Evolutionary conservation across 1,140 invertebrate species (phyloP).

Genomic region (Anoplophora glabripennis): DNA sequence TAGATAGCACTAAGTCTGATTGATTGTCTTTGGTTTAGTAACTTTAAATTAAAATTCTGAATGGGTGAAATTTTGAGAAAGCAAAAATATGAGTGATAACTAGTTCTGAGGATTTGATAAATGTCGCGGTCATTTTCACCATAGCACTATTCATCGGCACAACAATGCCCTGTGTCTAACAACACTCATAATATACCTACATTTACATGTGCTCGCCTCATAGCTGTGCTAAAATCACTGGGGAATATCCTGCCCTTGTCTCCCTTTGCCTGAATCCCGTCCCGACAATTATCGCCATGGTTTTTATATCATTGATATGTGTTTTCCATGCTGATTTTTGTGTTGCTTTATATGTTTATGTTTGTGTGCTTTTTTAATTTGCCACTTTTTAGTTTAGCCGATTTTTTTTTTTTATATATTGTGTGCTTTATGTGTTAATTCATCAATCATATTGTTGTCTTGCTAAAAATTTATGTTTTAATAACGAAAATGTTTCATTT

Average conservation of each 20-base stretch:
- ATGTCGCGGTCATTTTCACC: slow-evolving; percentile 29
- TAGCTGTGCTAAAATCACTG: slow-evolving; percentile 45
- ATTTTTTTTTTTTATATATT: slow-evolving; percentile 12
- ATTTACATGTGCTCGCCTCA: slow-evolving; percentile 43
- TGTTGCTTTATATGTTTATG: slow-evolving; percentile 33
- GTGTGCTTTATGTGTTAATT: slow-evolving; percentile 23
- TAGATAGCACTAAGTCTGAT: too few relatives aligned
- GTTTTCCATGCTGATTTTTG: slow-evolving; percentile 32
- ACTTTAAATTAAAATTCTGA: neutral
- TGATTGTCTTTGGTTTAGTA: too few relatives aligned
- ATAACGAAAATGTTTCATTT: slow-evolving; percentile 18
- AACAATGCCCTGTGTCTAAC: slow-evolving; percentile 43
- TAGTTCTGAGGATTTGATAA: slow-evolving; percentile 17
- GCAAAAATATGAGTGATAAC: neutral
- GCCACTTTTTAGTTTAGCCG: slow-evolving; percentile 20
- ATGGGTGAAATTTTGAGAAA: slow-evolving; percentile 1
- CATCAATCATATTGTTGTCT: slow-evolving; percentile 9
- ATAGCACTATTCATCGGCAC: slow-evolving; percentile 43
- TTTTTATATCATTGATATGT: slow-evolving; percentile 24
- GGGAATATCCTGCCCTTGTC: slow-evolving; percentile 25
- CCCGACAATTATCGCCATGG: slow-evolving; percentile 18
- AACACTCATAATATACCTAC: slow-evolving; percentile 29
- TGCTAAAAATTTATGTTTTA: slow-evolving; percentile 6
- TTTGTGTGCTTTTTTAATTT: slow-evolving; percentile 28
- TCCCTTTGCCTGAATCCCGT: slow-evolving; percentile 2